Evolutionary conservation across 64 coral and sea anemone genomes (phyloP).

Genomic region (Actinia equina): DNA sequence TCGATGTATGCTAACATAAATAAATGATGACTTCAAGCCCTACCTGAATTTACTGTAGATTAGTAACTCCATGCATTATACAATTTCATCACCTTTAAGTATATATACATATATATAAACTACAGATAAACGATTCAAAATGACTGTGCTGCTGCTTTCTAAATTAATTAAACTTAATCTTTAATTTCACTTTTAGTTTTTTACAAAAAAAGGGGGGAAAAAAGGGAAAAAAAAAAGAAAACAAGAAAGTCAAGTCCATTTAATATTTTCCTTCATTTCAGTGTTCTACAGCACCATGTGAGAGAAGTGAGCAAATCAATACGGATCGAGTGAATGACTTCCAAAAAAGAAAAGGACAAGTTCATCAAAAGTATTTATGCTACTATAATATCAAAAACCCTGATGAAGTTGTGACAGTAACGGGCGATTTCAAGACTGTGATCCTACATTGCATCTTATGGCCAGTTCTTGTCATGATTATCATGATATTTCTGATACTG

Average conservation of each 20-base stretch:
- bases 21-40: background rate
- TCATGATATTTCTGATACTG: background rate
- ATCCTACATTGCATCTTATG: constrained; percentile 56
- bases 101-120: too few relatives aligned
- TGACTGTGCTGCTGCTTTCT: too few relatives aligned
- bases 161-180: too few relatives aligned
- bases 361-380: constrained; percentile 12
- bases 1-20: background rate
- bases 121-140: too few relatives aligned
- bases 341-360: background rate
- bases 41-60: background rate
- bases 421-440: background rate
- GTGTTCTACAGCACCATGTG: constrained; percentile 41
- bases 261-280: background rate
- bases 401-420: constrained; percentile 7
- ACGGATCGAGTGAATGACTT: background rate
- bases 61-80: background rate
- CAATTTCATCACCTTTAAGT: background rate
- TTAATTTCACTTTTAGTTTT: too few relatives aligned
- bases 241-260: background rate
- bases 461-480: constrained; percentile 22
- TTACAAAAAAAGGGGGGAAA: too few relatives aligned
- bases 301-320: background rate
- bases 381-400: constrained; percentile 48
- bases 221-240: too few relatives aligned